A percentile compares a stretch with the other conserved stretches of the same genome.
Evolutionary conservation across 1,140 invertebrate genomes (phyloP).

Genomic region (Hydropsyche tenuis): DNA sequence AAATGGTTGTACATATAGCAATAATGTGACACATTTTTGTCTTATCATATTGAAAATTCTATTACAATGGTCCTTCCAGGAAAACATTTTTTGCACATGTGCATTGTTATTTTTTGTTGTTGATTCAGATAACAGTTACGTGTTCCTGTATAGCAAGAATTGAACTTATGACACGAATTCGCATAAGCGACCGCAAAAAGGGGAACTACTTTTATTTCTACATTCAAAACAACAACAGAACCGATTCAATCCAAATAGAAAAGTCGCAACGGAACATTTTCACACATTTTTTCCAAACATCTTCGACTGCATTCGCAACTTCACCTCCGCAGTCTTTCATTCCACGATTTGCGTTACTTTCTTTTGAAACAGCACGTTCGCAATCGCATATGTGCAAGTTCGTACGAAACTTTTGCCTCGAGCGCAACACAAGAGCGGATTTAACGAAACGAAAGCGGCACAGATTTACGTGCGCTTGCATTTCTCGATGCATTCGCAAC

Average conservation of each 20-base stretch:
- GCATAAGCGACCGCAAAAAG: no score
- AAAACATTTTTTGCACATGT: no score
- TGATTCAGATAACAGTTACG: no score
- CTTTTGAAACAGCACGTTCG: constrained; percentile 32
- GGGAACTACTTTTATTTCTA: no score
- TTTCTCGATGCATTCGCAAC: not conserved
- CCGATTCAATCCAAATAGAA: not conserved
- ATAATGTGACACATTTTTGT: no score
- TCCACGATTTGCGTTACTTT: constrained; percentile 28
- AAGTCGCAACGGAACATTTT: not conserved
- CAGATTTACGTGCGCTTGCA: constrained; percentile 7
- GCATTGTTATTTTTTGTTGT: no score
- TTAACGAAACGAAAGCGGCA: constrained; percentile 19
- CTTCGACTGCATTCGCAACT: not conserved
- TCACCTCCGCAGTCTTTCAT: not conserved
- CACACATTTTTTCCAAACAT: not conserved
- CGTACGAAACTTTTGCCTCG: constrained; percentile 16
- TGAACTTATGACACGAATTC: no score
- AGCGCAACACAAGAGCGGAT: constrained; percentile 12
- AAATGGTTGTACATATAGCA: no score
- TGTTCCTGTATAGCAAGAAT: no score
- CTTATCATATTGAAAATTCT: no score
- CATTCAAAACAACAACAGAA: no score
- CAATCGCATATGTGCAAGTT: constrained; percentile 11
- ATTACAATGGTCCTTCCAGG: no score